Conservation (phyloP, 2,888 invertebrate species). For the Pseudococcus jackbeardsleyi region DNA sequence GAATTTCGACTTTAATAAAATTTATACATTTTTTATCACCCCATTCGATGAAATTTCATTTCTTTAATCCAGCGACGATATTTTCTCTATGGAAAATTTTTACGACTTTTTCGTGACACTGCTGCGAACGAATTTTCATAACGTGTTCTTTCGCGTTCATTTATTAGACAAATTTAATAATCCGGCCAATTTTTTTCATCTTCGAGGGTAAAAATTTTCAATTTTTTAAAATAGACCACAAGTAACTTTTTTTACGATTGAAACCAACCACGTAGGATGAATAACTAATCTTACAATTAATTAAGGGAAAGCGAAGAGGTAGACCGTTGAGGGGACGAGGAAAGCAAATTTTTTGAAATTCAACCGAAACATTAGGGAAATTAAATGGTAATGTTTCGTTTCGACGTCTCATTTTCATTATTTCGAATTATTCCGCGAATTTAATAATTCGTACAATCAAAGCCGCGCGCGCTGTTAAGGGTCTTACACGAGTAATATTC, state of each 20-base stretch:
- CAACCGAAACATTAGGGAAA: neutral
- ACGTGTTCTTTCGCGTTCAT: neutral
- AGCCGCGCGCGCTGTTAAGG: no score
- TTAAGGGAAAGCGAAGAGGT: no score
- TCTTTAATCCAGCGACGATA: neutral
- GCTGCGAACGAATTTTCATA: neutral
- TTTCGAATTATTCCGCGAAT: neutral
- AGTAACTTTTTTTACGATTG: neutral
- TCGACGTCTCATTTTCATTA: neutral
- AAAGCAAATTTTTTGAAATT: neutral
- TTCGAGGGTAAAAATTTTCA: neutral
- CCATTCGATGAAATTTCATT: constrained; percentile 9
- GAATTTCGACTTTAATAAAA: constrained; percentile 31
- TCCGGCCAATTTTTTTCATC: neutral
- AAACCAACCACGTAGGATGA: no score
- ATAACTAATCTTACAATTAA: no score
- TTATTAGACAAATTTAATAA: neutral
- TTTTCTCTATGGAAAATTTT: neutral
- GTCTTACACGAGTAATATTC: no score
- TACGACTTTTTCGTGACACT: constrained; percentile 6
- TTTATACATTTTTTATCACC: constrained; percentile 15
- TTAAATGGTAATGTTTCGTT: neutral
- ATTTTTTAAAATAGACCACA: neutral
- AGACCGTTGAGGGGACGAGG: no score
- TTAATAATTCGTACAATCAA: no score